Conservation (phyloP, 2,888 invertebrate species). For the Drosophila kambysellisi region DNA sequence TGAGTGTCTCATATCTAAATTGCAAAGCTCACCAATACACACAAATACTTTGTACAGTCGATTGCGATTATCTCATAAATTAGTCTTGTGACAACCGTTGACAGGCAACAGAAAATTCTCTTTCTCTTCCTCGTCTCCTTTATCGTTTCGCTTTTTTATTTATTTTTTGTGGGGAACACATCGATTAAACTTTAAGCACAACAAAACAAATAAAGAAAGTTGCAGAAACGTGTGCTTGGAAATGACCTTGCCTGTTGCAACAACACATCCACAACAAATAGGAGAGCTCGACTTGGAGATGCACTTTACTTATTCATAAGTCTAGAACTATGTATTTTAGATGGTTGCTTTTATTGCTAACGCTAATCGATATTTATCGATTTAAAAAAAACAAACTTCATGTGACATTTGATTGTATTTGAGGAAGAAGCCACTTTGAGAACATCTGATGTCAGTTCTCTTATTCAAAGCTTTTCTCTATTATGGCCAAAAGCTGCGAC, state of each 20-base stretch:
- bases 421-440: too few species aligned
- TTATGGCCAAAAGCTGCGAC: too few species aligned
- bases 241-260: constrained; percentile 29
- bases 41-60: constrained; percentile 22
- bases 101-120: constrained; percentile 45
- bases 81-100: constrained; percentile 82
- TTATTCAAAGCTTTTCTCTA: too few species aligned
- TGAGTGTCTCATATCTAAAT: constrained; percentile 52
- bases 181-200: constrained; percentile 59
- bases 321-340: not conserved
- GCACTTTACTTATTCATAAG: not conserved
- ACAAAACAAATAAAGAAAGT: constrained; percentile 26
- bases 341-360: not conserved
- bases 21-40: constrained; percentile 39
- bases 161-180: constrained; percentile 21
- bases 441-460: too few species aligned
- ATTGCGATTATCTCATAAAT: constrained; percentile 80
- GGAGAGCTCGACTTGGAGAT: not conserved
- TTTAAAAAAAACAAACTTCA: not conserved
- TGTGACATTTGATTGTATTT: too few species aligned
- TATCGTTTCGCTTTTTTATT: constrained; percentile 4
- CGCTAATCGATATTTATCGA: not conserved
- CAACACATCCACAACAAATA: not conserved
- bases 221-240: constrained; percentile 21
- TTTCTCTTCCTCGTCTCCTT: not conserved